These are phyloP conservation scores for Tor tambroides DNA, from an alignment of 2,113 vertebrate species.

Conservation along the genomic window DNA sequence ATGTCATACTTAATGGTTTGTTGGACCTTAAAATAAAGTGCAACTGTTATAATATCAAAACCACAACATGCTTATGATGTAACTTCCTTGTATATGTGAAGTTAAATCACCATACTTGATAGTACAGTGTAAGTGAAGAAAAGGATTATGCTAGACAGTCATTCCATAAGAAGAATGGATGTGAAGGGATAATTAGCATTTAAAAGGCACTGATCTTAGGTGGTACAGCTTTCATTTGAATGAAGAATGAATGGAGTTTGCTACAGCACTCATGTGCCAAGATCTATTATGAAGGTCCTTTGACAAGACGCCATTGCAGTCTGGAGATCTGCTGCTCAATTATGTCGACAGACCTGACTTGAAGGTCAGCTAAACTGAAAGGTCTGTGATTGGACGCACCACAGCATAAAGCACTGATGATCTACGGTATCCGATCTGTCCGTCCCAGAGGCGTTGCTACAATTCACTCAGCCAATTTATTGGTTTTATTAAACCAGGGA, in stretches of 20 bases:
- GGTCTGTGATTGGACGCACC: neutral
- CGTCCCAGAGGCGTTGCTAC: neutral
- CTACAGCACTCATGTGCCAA: neutral
- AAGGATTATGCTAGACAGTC: too few species aligned
- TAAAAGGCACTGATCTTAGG: neutral
- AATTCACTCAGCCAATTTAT: neutral
- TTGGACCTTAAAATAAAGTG: too few species aligned
- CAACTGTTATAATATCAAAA: neutral
- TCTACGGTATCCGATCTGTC: neutral
- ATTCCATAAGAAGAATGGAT: too few species aligned
- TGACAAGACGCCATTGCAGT: neutral
- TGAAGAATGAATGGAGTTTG: neutral
- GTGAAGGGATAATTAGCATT: neutral
- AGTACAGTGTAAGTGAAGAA: neutral
- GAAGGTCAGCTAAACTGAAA: conserved; percentile 12
- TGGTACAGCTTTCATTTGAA: neutral
- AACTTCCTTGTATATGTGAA: neutral
- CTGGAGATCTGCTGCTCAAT: neutral
- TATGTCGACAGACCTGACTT: neutral
- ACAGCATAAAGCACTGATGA: neutral
- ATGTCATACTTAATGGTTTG: too few species aligned
- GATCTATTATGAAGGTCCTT: neutral
- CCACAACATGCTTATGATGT: too few species aligned
- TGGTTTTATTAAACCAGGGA: too few species aligned
- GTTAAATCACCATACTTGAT: too few species aligned